Percentiles rank a stretch among this genome's conserved stretches.
Conservation (phyloP, 2,888 invertebrate species). For the Chorisops tibialis region DNA sequence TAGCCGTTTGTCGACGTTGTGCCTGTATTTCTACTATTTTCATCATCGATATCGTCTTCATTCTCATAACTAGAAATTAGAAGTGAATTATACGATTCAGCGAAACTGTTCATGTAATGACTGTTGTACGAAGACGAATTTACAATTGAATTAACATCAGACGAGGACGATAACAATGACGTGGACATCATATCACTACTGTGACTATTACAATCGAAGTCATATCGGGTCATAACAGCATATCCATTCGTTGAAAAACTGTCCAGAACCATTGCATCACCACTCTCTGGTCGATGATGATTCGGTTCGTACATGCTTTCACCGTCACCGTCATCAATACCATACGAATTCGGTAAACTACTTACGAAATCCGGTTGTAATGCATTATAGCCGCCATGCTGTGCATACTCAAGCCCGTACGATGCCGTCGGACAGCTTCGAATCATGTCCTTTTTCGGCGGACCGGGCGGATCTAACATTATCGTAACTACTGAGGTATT, state of each 20-base stretch:
- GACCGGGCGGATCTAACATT: constrained; percentile 87
- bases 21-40: neutral
- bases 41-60: constrained; percentile 26
- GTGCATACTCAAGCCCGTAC: constrained; percentile 38
- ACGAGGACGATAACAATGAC: neutral
- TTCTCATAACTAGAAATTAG: constrained; percentile 38
- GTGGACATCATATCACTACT: constrained; percentile 23
- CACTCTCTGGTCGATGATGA: neutral
- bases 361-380: constrained; percentile 3
- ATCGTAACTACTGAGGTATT: constrained; percentile 90
- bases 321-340: constrained; percentile 1
- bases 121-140: constrained; percentile 15
- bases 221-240: constrained; percentile 35
- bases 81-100: constrained; percentile 49
- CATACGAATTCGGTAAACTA: neutral
- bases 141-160: constrained; percentile 12
- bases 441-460: constrained; percentile 65
- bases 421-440: constrained; percentile 48
- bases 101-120: constrained; percentile 42
- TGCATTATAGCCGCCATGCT: constrained; percentile 32
- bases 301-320: constrained; percentile 5
- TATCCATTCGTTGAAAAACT: constrained; percentile 30
- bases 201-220: constrained; percentile 33
- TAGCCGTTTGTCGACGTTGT: neutral
- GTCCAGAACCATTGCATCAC: constrained; percentile 8